These are phyloP conservation scores for Drosophila nannoptera DNA, from an alignment of 1,140 invertebrate genomes.

Conservation along the genomic window DNA sequence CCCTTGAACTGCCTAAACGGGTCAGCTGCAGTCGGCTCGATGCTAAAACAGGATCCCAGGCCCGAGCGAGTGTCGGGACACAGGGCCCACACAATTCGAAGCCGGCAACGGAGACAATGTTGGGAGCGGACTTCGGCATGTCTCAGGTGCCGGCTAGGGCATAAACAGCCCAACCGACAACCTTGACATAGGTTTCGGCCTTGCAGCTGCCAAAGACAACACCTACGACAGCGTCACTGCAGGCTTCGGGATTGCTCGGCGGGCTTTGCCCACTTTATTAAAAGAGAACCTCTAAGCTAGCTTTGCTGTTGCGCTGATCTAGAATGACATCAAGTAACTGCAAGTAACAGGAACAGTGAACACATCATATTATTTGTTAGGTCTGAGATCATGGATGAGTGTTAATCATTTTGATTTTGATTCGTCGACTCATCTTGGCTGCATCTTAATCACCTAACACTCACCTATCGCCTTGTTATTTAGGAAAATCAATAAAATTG, in stretches of 20 bases:
- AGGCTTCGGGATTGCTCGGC: background rate
- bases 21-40: conserved; percentile 19
- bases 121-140: conserved; percentile 2
- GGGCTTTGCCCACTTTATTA: background rate
- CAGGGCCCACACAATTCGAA: background rate
- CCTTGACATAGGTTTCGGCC: conserved; percentile 42
- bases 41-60: background rate
- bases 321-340: too few relatives aligned
- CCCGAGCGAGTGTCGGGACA: background rate
- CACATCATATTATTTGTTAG: too few relatives aligned
- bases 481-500: conserved; percentile 6
- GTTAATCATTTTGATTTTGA: too few relatives aligned
- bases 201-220: background rate
- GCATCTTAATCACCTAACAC: too few relatives aligned
- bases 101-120: background rate
- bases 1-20: conserved; percentile 7
- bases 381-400: too few relatives aligned
- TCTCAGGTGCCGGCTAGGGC: conserved; percentile 9
- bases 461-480: too few relatives aligned
- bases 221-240: conserved; percentile 6
- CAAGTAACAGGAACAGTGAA: too few relatives aligned
- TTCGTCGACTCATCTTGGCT: too few relatives aligned
- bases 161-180: conserved; percentile 20
- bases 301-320: too few relatives aligned
- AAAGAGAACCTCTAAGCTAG: too few relatives aligned